phyloP scores from a whole-genome alignment of 2,797 vertebrate genomes.

The Otolemur crassicaudatus region DNA sequence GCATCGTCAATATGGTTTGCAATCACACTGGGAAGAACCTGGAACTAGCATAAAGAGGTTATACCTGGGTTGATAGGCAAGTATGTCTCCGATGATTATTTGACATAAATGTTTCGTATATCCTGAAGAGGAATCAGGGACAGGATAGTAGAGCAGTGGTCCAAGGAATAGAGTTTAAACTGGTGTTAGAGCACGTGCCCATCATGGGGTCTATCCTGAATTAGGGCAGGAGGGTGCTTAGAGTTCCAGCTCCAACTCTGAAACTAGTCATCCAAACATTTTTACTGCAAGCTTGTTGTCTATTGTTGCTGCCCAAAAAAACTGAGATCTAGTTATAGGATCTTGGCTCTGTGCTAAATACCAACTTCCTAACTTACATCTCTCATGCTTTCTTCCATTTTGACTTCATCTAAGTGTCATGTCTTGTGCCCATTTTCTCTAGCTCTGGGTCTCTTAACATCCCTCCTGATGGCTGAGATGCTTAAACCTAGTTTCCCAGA shows the following conservation, averaged over 20 bases:
- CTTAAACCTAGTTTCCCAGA: not conserved
- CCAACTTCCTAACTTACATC: not conserved
- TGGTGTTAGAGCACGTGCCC: too few relatives aligned
- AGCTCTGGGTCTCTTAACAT: not conserved
- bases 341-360: not conserved
- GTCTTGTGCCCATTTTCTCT: not conserved
- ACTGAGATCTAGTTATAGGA: not conserved
- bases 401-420: not conserved
- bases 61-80: not conserved
- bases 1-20: not conserved
- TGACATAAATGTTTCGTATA: not conserved
- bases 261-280: not conserved
- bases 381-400: not conserved
- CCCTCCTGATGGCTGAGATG: not conserved
- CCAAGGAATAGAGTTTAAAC: not conserved
- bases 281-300: not conserved
- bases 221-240: not conserved
- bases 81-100: not conserved
- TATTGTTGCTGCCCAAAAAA: not conserved
- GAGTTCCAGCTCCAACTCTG: not conserved
- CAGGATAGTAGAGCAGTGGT: not conserved
- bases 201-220: not conserved
- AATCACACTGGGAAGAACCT: not conserved
- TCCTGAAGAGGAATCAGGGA: not conserved
- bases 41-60: not conserved